Evolutionary conservation across 1,140 invertebrate species (phyloP), one percentile per base, ranked within the genome.

Genomic region (Nasonia giraulti): DNA sequence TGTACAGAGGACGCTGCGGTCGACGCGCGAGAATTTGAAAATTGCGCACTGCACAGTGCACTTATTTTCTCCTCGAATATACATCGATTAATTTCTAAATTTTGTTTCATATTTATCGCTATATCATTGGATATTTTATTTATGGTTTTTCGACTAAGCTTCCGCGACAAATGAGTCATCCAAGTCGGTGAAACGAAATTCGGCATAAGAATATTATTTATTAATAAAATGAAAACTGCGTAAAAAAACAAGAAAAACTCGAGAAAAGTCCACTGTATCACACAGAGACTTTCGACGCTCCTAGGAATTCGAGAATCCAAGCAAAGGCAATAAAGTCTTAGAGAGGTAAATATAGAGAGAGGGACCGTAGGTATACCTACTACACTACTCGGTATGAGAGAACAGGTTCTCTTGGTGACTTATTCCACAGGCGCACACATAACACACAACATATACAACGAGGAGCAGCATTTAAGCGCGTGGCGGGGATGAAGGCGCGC

Each of bases 371-470:
- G 6, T n/a, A n/a, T 68, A 68, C n/a, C 23, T 23, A 68, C n/a
- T 74, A 74, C 27, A 74, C 14, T 14, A 27, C 27, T n/a, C n/a
- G n/a, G 71, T 23, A 23, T 17, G 40, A 33, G 44, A n/a, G 71
- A 85, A 85, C 83, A 81, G 83, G 83, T 85, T 85, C 62, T 79
- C 7, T 12, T 50, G 44, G 47, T 75, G 47, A 50, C 40, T 84
- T 79, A 80, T 23, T 75, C 71, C 68, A 7, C 10, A 27, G 27
- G 27, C 14, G 40, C n/a, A 33, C 23, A 27, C 11, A n/a, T 68
- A n/a, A 68, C 66, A 27, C n/a, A 23, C 20, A 11, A 27, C 66
- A 27, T 50, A 83, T 20, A 75, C 66, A 14, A 33, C 77, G 23
- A 37, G 62, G 0, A 47, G 80, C 12, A 12, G 47, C 27, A 76